These are phyloP conservation scores for Hydropotes inermis DNA, from an alignment of 2,113 vertebrate species.

Conservation along the genomic window DNA sequence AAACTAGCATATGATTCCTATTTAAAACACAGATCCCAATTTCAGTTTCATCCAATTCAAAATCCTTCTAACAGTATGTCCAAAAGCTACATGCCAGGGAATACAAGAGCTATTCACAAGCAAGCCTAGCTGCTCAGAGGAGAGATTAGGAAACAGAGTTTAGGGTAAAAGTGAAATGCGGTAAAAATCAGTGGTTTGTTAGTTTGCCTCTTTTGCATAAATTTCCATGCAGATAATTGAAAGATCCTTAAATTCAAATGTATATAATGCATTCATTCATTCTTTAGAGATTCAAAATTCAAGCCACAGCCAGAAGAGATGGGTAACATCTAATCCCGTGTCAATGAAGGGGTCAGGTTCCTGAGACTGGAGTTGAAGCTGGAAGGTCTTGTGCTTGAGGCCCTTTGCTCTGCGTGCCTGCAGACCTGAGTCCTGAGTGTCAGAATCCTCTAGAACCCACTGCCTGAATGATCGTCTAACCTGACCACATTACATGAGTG, in stretches of 20 bases:
- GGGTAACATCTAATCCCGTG: background rate
- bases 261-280: background rate
- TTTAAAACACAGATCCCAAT: background rate
- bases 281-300: background rate
- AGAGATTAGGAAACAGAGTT: background rate
- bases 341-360: background rate
- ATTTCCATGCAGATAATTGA: background rate
- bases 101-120: background rate
- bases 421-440: background rate
- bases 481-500: background rate
- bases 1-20: background rate
- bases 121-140: background rate
- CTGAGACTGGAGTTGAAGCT: background rate
- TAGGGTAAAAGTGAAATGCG: background rate
- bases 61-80: background rate
- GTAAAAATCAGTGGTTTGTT: background rate
- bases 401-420: background rate
- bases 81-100: background rate
- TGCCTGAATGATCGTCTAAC: background rate
- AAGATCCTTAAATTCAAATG: background rate
- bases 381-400: background rate
- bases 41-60: background rate
- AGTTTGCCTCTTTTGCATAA: background rate
- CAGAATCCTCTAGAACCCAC: background rate
- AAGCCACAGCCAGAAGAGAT: background rate